These are phyloP conservation scores for Onychomys leucogaster DNA, from an alignment of 2,797 vertebrate species.

Conservation along the genomic window DNA sequence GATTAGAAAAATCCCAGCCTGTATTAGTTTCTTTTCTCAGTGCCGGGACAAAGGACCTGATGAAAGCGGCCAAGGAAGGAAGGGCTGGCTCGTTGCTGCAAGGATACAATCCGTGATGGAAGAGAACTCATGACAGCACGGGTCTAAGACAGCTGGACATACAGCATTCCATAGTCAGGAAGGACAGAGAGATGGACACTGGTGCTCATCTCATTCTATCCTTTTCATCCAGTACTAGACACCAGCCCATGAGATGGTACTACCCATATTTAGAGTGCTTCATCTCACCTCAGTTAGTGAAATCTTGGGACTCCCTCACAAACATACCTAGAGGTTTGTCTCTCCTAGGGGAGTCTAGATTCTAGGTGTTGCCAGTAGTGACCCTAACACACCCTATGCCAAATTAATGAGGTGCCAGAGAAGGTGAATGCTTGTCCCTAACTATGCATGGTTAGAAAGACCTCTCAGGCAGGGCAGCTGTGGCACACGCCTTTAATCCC, in stretches of 20 bases:
- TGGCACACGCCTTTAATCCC: no score
- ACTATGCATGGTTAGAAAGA: neutral
- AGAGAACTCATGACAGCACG: neutral
- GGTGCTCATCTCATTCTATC: neutral
- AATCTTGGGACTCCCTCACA: neutral
- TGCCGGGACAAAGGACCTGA: neutral
- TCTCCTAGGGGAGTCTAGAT: neutral
- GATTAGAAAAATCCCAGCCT: neutral
- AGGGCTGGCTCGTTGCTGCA: neutral
- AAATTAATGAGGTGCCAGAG: neutral
- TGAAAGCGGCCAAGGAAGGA: neutral
- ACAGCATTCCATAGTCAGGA: neutral
- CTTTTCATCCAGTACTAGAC: neutral
- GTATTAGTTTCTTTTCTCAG: neutral
- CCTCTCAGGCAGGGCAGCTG: no score
- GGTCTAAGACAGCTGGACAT: no score
- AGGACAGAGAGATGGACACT: neutral
- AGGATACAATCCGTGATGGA: neutral
- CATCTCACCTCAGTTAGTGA: neutral
- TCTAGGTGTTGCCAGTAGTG: neutral
- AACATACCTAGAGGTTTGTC: neutral
- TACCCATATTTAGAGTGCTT: neutral
- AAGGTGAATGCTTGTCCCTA: neutral
- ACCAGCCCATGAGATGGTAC: neutral
- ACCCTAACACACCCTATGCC: neutral